These are phyloP conservation scores for Gnathonemus longibarbis DNA, from an alignment of 2,113 vertebrate genomes.

Conservation along the genomic window DNA sequence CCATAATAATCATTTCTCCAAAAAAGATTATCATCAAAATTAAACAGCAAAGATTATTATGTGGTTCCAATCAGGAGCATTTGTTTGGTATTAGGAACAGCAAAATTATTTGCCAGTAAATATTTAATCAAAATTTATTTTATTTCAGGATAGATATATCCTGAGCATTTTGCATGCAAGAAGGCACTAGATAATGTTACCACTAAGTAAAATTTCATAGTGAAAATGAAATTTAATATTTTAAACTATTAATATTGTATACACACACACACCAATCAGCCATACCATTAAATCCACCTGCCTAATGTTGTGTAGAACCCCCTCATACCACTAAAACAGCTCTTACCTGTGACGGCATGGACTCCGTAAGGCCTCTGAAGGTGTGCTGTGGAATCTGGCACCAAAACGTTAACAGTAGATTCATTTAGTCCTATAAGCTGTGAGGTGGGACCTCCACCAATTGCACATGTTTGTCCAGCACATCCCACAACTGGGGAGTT, in stretches of 20 bases:
- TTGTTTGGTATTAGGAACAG: neutral
- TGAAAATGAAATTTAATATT: too few relatives aligned
- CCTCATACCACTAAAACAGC: neutral
- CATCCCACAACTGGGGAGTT: neutral
- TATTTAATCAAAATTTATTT: neutral
- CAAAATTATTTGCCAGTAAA: neutral
- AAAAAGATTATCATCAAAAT: neutral
- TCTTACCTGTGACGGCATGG: neutral
- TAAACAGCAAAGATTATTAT: neutral
- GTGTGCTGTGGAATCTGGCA: neutral
- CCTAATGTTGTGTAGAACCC: too few relatives aligned
- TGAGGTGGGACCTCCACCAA: neutral
- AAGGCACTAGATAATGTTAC: too few relatives aligned
- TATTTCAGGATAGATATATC: neutral
- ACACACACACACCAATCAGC: too few relatives aligned
- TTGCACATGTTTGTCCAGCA: neutral
- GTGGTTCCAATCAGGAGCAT: neutral
- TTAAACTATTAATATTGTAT: too few relatives aligned
- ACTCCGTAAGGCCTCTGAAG: neutral
- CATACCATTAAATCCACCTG: too few relatives aligned
- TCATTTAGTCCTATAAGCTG: neutral
- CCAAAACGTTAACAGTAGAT: neutral
- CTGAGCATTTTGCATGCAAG: neutral
- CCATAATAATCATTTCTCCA: neutral
- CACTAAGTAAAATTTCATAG: too few relatives aligned